Percentiles rank a stretch among this genome's conserved stretches.
These are phyloP conservation scores for Nyctereutes procyonoides DNA, from an alignment of 2,113 vertebrate species.

Conservation along the genomic window DNA sequence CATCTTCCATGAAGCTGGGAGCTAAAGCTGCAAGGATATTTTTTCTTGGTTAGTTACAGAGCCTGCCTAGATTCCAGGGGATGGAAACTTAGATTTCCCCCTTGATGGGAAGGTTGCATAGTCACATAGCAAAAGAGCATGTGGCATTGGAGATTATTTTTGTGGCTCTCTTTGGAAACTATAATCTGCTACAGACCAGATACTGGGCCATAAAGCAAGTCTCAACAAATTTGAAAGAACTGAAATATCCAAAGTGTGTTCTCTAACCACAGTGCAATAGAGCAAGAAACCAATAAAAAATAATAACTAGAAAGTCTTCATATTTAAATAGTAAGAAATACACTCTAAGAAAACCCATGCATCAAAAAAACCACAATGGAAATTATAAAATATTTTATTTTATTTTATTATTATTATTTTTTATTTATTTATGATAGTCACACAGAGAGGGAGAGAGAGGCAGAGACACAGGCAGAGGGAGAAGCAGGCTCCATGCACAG, in stretches of 20 bases:
- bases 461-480: too few species aligned
- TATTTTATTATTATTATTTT: too few species aligned
- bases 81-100: neutral
- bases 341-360: neutral
- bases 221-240: slow-evolving; percentile 4
- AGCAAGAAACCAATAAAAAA: neutral
- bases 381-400: slow-evolving; percentile 32
- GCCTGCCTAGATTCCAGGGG: neutral
- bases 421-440: too few species aligned
- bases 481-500: too few species aligned
- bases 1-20: neutral
- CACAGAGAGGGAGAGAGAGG: too few species aligned
- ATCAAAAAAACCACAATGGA: neutral
- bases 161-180: neutral
- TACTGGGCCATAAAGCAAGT: neutral
- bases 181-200: neutral
- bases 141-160: neutral
- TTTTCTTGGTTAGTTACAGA: neutral
- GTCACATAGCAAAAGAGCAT: neutral
- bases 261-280: neutral
- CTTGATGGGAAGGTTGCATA: neutral
- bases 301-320: neutral
- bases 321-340: neutral
- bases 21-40: neutral
- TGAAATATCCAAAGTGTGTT: neutral